A percentile compares a stretch with the other conserved stretches of the same genome.
phyloP scores from a whole-genome alignment of 35 echinoderm and acorn worm species.

The Antedon bifida region DNA sequence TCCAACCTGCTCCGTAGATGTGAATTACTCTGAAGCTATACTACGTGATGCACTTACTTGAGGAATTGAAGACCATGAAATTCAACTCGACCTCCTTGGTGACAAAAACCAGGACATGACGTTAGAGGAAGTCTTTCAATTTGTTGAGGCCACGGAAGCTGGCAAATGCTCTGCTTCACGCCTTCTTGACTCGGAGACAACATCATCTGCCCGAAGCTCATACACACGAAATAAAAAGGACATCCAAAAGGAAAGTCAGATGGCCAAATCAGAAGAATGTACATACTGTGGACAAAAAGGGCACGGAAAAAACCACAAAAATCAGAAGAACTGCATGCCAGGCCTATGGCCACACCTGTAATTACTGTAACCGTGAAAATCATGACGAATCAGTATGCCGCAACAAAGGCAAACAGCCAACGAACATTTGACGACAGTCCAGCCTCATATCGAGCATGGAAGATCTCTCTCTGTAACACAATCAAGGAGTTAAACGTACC shows the following conservation, averaged over 20 bases:
- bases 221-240: background rate
- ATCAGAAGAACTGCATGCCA: background rate
- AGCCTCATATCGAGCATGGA: background rate
- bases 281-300: background rate
- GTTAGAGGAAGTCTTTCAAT: constrained; percentile 20
- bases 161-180: constrained; percentile 8
- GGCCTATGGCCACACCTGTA: background rate
- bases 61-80: constrained; percentile 24
- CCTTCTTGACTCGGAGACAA: background rate
- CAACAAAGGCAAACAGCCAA: background rate
- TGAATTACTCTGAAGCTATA: constrained; percentile 17
- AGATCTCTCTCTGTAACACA: background rate
- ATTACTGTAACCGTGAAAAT: constrained; percentile 1
- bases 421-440: background rate
- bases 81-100: constrained; percentile 29
- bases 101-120: constrained; percentile 38
- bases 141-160: constrained; percentile 31
- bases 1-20: background rate
- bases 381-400: background rate
- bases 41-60: constrained; percentile 20
- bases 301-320: background rate
- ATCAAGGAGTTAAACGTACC: background rate
- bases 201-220: background rate
- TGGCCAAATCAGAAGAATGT: background rate
- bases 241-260: background rate